Evolutionary conservation across 92 coral and sea anemone genomes (phyloP).

Genomic region (Palythoa grandis): DNA sequence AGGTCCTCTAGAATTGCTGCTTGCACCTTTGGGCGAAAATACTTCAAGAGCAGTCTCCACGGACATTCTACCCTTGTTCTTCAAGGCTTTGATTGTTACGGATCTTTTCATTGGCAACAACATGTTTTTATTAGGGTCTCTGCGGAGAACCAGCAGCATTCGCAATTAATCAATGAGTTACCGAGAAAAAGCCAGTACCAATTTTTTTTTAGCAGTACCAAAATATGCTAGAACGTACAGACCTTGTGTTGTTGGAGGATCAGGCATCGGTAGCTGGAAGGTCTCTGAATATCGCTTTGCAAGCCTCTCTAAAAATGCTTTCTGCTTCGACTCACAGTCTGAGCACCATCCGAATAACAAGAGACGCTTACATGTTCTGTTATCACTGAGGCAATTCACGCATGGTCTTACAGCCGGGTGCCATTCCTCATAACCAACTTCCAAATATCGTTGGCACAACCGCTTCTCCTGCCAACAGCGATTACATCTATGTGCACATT

Average conservation of each 20-base stretch:
- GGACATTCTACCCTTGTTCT: constrained; percentile 53
- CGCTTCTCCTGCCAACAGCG: constrained; percentile 26
- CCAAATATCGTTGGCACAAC: constrained; percentile 42
- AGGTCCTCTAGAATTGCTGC: constrained; percentile 34
- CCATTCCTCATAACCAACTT: constrained; percentile 46
- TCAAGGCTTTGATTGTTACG: constrained; percentile 44
- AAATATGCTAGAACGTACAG: constrained; percentile 35
- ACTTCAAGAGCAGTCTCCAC: constrained; percentile 52
- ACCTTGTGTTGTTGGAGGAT: constrained; percentile 34
- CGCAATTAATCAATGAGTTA: constrained; percentile 35
- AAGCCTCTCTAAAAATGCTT: constrained; percentile 50
- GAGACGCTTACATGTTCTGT: not conserved
- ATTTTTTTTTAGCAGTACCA: no score
- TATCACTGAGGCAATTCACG: constrained; percentile 35
- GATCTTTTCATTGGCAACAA: constrained; percentile 21
- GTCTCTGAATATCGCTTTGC: constrained; percentile 26
- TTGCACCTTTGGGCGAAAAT: constrained; percentile 18
- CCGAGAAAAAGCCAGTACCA: not conserved
- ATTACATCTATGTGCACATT: constrained; percentile 31
- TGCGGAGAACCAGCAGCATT: constrained; percentile 58
- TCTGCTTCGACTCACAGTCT: constrained; percentile 56
- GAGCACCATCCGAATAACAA: constrained; percentile 43
- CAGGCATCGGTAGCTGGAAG: constrained; percentile 41
- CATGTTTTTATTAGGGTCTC: constrained; percentile 32
- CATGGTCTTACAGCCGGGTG: constrained; percentile 65